Evolutionary conservation across 2,797 vertebrate species (phyloP).

Genomic region (Brachyalestes nurse): DNA sequence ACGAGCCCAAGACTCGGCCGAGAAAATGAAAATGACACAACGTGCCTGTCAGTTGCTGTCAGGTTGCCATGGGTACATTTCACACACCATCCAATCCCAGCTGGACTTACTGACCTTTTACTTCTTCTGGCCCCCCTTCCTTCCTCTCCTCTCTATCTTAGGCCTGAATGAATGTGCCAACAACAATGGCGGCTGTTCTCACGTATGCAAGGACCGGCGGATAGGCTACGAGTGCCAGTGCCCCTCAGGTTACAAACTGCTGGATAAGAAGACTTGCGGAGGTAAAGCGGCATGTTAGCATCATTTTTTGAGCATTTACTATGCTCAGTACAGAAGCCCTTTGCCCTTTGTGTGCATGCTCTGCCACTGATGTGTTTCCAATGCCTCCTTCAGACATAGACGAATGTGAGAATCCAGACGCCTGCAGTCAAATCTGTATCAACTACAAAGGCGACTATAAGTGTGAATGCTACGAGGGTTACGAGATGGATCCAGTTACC

Average conservation of each 20-base stretch:
- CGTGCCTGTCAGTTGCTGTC: slow-evolving; percentile 37
- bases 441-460: slow-evolving; percentile 99
- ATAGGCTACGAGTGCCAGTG: slow-evolving; percentile 94
- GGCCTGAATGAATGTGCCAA: slow-evolving; percentile 90
- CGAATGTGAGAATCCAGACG: slow-evolving; percentile 94
- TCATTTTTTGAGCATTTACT: slow-evolving; percentile 9
- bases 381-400: slow-evolving; percentile 86
- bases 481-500: slow-evolving; percentile 93
- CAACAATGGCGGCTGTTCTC: slow-evolving; percentile 96
- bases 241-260: slow-evolving; percentile 91
- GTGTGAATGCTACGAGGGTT: slow-evolving; percentile 96
- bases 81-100: slow-evolving; percentile 27
- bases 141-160: slow-evolving; percentile 60
- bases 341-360: slow-evolving; percentile 21
- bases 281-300: slow-evolving; percentile 76
- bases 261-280: slow-evolving; percentile 97
- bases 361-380: slow-evolving; percentile 38
- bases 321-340: slow-evolving; percentile 4
- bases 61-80: slow-evolving; percentile 43
- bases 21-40: slow-evolving; percentile 36
- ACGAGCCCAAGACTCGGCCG: too few species aligned
- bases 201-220: slow-evolving; percentile 91
- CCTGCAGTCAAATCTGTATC: slow-evolving; percentile 98
- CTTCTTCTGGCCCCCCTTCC: not conserved
- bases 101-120: slow-evolving; percentile 50